These are phyloP conservation scores for Saccostrea echinata DNA, from an alignment of 1,140 invertebrate species.

Conservation along the genomic window DNA sequence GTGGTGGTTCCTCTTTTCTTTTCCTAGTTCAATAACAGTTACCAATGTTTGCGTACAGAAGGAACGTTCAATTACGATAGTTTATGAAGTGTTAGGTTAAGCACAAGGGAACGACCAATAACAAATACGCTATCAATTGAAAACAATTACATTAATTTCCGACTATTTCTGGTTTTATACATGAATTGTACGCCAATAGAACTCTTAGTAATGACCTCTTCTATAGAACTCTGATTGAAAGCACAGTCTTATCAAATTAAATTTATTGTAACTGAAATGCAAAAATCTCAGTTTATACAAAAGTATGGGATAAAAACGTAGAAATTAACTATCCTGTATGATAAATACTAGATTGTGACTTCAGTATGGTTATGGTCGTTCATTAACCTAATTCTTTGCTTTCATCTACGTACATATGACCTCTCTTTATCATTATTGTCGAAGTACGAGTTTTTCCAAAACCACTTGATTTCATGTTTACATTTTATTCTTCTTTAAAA, in stretches of 20 bases:
- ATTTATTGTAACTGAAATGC: too few species aligned
- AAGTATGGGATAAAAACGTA: too few species aligned
- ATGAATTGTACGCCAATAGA: neutral
- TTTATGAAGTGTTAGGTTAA: conserved; percentile 28
- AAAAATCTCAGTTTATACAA: too few species aligned
- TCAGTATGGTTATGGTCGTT: too few species aligned
- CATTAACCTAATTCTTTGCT: too few species aligned
- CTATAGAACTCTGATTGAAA: neutral
- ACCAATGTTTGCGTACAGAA: neutral
- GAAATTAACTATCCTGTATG: too few species aligned
- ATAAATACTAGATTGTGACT: too few species aligned
- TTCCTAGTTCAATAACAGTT: conserved; percentile 3
- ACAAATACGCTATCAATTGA: conserved; percentile 24
- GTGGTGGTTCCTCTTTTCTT: conserved; percentile 11
- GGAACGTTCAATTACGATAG: neutral
- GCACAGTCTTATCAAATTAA: neutral
- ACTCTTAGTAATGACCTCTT: neutral
- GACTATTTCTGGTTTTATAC: neutral
- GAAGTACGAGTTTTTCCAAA: too few species aligned
- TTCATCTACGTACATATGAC: too few species aligned
- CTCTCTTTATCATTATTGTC: too few species aligned
- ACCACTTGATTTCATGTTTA: too few species aligned
- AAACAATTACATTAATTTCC: conserved; percentile 12
- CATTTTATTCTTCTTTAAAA: too few species aligned
- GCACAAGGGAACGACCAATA: neutral